Base-by-base conservation (phyloP, 1,140 invertebrate species). In the Achatina immaculata region DNA sequence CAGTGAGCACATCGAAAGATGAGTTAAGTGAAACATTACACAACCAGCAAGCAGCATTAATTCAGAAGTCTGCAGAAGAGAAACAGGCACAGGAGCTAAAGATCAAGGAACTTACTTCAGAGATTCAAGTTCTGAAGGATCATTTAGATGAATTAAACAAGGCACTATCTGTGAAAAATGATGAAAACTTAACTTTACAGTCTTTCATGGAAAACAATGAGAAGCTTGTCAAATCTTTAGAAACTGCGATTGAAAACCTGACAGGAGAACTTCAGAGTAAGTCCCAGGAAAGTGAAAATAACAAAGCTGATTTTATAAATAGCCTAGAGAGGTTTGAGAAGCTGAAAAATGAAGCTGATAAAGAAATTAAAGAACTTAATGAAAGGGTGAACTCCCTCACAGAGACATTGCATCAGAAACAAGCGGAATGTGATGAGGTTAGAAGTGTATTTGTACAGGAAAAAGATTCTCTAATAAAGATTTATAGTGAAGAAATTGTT, bases 311-410 rank as follows among this genome's bases (percentile, higher is more conserved):
- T 58, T 45, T 87, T 3, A n/a, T 28, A 21, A 48, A 74, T n/a
- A 87, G 81, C 77, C 81, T 82, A 21, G 84, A 86, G 16, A 85
- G 86, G 45, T 88, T 87, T 81, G 77, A 81, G n/a, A 83, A 85
- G 36, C 72, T 88, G 21, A 76, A 78, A 51, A 62, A 71, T 51
- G 84, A 86, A 69, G 84, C 85, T 3, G 86, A 84, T 74, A 48
- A 48, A 16, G 83, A 84, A 75, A 80, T 88, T 42, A 88, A 83
- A 72, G 84, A 84, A 24, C 45, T 85, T 21, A 86, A 84, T 65
- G 85, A 87, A n/a, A 83, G 77, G 45, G 40, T 83, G 19, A 86
- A 88, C 38, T 74, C 85, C 43, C 65, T 83, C 36, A 81, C 66
- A 51, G 73, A 78, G 34, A 71, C 82, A n/a, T 65, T 83, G 11